Conservation (phyloP, 2,113 vertebrate species). For the Oryzias curvinotus region DNA sequence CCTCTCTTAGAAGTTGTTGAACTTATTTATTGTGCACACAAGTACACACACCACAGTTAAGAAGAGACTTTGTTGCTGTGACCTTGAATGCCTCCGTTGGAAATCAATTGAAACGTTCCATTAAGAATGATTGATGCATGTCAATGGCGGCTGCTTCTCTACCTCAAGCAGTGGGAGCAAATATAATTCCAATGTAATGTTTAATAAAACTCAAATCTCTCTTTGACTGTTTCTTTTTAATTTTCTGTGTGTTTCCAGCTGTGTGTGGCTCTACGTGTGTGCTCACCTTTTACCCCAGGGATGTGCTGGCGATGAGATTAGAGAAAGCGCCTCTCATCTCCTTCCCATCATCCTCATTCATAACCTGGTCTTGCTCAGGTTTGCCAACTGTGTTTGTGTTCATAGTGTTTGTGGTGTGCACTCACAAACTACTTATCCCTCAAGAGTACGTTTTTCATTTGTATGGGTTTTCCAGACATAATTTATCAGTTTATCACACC, state of each 20-base stretch:
- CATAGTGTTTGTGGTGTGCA: neutral
- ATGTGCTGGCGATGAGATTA: slow-evolving; percentile 67
- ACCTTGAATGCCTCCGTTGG: slow-evolving; percentile 66
- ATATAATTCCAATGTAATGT: slow-evolving; percentile 58
- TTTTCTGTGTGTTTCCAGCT: neutral
- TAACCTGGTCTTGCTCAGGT: slow-evolving; percentile 46
- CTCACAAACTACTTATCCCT: slow-evolving; percentile 13
- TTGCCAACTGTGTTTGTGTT: slow-evolving; percentile 16
- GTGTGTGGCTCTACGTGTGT: slow-evolving; percentile 1
- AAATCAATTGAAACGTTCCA: slow-evolving; percentile 71
- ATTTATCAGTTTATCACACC: slow-evolving; percentile 38
- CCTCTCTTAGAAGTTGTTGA: slow-evolving; percentile 36
- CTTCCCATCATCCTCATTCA: slow-evolving; percentile 42
- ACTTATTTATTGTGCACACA: slow-evolving; percentile 38
- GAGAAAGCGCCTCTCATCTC: slow-evolving; percentile 59
- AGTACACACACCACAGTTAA: slow-evolving; percentile 14
- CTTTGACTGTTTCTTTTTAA: slow-evolving; percentile 10
- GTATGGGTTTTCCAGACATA: slow-evolving; percentile 43
- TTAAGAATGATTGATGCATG: slow-evolving; percentile 74
- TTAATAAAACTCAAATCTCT: slow-evolving; percentile 38
- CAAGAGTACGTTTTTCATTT: slow-evolving; percentile 38
- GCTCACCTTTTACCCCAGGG: slow-evolving; percentile 51
- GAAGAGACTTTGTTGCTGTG: slow-evolving; percentile 34
- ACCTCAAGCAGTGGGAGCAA: slow-evolving; percentile 52
- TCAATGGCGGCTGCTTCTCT: slow-evolving; percentile 50